phyloP scores from a whole-genome alignment of 1,140 invertebrate genomes.

The Notospermus geniculatus region DNA sequence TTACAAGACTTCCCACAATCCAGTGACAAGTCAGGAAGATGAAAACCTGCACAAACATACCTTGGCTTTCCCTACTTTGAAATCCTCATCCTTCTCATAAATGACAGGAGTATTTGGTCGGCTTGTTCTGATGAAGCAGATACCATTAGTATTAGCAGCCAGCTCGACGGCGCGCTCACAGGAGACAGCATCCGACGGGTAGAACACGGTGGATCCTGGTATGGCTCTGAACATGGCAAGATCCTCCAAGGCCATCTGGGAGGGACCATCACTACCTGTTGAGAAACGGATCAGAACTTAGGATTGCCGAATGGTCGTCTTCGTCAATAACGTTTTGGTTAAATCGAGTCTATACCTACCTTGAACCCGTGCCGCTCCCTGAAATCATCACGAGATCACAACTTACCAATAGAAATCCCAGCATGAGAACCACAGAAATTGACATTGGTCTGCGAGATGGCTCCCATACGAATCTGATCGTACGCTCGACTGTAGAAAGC shows the following conservation, averaged over 20 bases:
- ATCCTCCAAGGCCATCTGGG: slow-evolving; percentile 99
- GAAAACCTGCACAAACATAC: too few relatives aligned
- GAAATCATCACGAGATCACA: slow-evolving; percentile 2
- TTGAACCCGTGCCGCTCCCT: too few relatives aligned
- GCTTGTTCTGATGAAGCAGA: slow-evolving; percentile 95
- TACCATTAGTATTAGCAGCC: slow-evolving; percentile 91
- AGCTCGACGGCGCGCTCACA: slow-evolving; percentile 90
- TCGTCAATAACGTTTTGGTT: too few relatives aligned
- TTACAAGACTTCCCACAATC: too few relatives aligned
- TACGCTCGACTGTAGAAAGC: slow-evolving; percentile 95
- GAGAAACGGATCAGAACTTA: too few relatives aligned
- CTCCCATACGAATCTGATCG: slow-evolving; percentile 97
- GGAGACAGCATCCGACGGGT: slow-evolving; percentile 94
- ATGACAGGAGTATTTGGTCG: slow-evolving; percentile 85
- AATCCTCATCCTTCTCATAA: slow-evolving; percentile 82
- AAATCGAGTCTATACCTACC: too few relatives aligned
- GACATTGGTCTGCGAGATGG: slow-evolving; percentile 96
- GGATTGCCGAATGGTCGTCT: too few relatives aligned
- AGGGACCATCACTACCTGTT: slow-evolving; percentile 93
- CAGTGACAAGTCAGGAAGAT: too few relatives aligned
- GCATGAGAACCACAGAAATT: slow-evolving; percentile 95
- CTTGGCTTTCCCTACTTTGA: slow-evolving; percentile 68
- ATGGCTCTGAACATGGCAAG: slow-evolving; percentile 92
- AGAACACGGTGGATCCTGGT: slow-evolving; percentile 91
- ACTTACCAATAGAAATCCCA: slow-evolving; percentile 77